A percentile compares a stretch with the other conserved stretches of the same genome.
Evolutionary conservation across 2,888 invertebrate genomes (phyloP).

Genomic region (Drosophila birchii): DNA sequence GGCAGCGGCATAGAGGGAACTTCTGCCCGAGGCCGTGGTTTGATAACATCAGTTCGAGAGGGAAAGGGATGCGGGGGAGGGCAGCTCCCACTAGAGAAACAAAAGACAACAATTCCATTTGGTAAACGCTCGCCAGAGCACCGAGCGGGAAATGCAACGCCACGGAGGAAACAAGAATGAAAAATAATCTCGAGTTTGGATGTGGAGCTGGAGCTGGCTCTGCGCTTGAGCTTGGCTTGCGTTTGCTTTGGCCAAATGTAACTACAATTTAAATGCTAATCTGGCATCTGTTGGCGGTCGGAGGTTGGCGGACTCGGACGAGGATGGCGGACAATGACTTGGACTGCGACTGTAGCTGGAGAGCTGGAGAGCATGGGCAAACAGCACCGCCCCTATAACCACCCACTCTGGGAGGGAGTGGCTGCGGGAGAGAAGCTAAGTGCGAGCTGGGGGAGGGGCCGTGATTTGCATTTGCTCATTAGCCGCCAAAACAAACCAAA

Average conservation of each 20-base stretch:
- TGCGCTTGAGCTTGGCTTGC: slow-evolving; percentile 43
- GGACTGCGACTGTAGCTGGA: slow-evolving; percentile 18
- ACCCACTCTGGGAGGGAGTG: slow-evolving; percentile 35
- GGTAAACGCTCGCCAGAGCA: slow-evolving; percentile 67
- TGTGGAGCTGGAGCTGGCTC: slow-evolving; percentile 48
- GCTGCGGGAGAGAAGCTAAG: neutral
- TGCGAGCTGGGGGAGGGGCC: slow-evolving; percentile 37
- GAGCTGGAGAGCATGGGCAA: slow-evolving; percentile 57
- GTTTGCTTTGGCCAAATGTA: slow-evolving; percentile 72
- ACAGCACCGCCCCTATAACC: slow-evolving; percentile 64
- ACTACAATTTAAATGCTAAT: slow-evolving; percentile 80
- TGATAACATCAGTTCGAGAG: slow-evolving; percentile 67
- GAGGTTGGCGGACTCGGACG: slow-evolving; percentile 46
- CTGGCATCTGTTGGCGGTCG: slow-evolving; percentile 75
- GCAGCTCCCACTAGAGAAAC: slow-evolving; percentile 62
- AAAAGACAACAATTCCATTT: slow-evolving; percentile 79
- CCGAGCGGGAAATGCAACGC: slow-evolving; percentile 59
- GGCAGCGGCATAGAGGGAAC: slow-evolving; percentile 63
- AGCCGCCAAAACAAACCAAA: slow-evolving; percentile 38
- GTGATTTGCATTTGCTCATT: slow-evolving; percentile 69
- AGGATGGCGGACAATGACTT: slow-evolving; percentile 54
- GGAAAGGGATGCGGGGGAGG: slow-evolving; percentile 31
- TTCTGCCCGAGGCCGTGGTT: slow-evolving; percentile 65
- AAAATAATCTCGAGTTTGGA: slow-evolving; percentile 67
- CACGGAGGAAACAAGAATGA: slow-evolving; percentile 63